Percentiles rank a stretch among this genome's conserved stretches.
Conservation (phyloP, 1,140 invertebrate genomes). For the Papilio glaucus region DNA sequence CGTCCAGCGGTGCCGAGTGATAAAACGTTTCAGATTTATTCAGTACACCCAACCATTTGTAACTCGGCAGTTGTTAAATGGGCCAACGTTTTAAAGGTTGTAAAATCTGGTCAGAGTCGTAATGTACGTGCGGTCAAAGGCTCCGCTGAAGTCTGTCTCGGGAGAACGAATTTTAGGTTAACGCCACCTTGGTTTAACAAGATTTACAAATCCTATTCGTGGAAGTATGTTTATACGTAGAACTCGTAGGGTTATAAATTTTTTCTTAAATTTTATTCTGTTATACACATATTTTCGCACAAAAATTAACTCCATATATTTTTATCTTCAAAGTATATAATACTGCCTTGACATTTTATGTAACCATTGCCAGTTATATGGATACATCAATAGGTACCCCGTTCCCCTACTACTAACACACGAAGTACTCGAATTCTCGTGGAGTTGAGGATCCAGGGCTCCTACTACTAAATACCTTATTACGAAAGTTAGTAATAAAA, state of each 20-base stretch:
- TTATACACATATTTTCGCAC: too few relatives aligned
- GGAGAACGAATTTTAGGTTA: conserved; percentile 39
- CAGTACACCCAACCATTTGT: conserved; percentile 58
- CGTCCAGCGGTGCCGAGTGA: conserved; percentile 55
- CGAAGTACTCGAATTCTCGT: not conserved
- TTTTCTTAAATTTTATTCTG: too few relatives aligned
- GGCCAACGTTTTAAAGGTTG: conserved; percentile 56
- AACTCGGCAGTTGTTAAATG: conserved; percentile 59
- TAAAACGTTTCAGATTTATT: conserved; percentile 69
- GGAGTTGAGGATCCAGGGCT: too few relatives aligned
- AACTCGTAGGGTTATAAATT: too few relatives aligned
- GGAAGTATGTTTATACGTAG: not conserved
- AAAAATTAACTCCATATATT: too few relatives aligned
- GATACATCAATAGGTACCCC: too few relatives aligned
- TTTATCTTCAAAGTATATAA: too few relatives aligned
- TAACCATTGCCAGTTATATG: too few relatives aligned
- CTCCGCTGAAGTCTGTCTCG: conserved; percentile 39
- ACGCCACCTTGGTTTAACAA: not conserved
- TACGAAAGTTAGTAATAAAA: too few relatives aligned
- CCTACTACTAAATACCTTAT: not conserved
- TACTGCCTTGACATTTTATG: too few relatives aligned
- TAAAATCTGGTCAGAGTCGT: conserved; percentile 51
- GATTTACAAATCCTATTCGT: not conserved
- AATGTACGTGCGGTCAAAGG: conserved; percentile 49
- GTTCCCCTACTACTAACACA: not conserved